These are phyloP conservation scores for Stegastes partitus DNA, from an alignment of 2,113 vertebrate genomes.

Conservation along the genomic window DNA sequence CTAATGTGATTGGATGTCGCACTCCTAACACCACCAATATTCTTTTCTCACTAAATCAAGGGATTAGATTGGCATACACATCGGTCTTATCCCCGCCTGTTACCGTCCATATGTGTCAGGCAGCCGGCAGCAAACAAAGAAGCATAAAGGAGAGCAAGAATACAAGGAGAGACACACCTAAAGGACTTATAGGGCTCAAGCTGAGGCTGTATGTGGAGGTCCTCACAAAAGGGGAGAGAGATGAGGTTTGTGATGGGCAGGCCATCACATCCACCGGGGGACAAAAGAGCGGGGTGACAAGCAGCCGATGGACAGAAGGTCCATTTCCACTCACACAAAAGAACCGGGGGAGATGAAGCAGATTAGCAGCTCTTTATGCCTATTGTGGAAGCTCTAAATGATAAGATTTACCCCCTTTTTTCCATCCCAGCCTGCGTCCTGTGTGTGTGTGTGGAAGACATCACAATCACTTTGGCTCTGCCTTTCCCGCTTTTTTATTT, in stretches of 20 bases:
- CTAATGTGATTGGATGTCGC: slow-evolving; percentile 70
- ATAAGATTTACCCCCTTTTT: slow-evolving; percentile 75
- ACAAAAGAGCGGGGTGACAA: slow-evolving; percentile 72
- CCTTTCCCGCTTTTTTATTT: too few species aligned
- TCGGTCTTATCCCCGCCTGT: slow-evolving; percentile 57
- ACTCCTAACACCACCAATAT: slow-evolving; percentile 54
- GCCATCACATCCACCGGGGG: slow-evolving; percentile 65
- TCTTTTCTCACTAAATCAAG: slow-evolving; percentile 67
- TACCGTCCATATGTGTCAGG: slow-evolving; percentile 45
- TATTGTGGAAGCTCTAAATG: slow-evolving; percentile 78
- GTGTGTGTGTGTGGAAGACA: slow-evolving; percentile 35
- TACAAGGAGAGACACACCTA: slow-evolving; percentile 54
- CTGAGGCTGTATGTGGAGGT: slow-evolving; percentile 41
- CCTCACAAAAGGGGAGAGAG: slow-evolving; percentile 65
- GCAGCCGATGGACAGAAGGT: slow-evolving; percentile 75
- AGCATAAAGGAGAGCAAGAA: slow-evolving; percentile 35
- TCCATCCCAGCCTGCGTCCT: slow-evolving; percentile 32
- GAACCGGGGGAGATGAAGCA: slow-evolving; percentile 75
- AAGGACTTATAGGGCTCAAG: slow-evolving; percentile 53
- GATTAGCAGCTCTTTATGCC: slow-evolving; percentile 78
- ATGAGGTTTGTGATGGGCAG: slow-evolving; percentile 79
- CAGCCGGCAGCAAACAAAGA: slow-evolving; percentile 55
- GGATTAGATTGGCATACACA: slow-evolving; percentile 66
- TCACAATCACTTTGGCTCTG: slow-evolving; percentile 34
- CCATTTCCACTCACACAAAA: slow-evolving; percentile 82